Percentiles rank a stretch among this genome's conserved stretches.
These are phyloP conservation scores for Vespertilio murinus DNA, from an alignment of 2,797 vertebrate genomes.

Conservation along the genomic window DNA sequence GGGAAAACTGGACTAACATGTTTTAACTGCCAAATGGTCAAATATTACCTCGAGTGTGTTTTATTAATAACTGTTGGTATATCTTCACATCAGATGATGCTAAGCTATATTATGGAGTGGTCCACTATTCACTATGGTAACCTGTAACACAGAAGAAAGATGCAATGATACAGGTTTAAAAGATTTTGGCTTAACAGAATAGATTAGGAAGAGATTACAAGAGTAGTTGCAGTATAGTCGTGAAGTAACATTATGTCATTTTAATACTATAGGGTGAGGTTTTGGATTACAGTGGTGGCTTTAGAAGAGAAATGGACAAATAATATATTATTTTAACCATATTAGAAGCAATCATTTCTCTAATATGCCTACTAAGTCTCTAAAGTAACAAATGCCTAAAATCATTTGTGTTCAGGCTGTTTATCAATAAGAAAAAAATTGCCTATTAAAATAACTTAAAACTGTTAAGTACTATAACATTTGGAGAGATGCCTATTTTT, in stretches of 20 bases:
- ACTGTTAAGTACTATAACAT: not conserved
- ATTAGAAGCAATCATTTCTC: constrained; percentile 10
- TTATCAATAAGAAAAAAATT: not conserved
- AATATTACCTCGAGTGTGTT: not conserved
- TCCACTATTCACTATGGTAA: not conserved
- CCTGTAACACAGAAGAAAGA: not conserved
- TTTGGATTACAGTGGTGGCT: not conserved
- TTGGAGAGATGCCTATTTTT: not conserved
- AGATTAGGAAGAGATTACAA: not conserved
- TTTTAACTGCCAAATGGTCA: constrained; percentile 12
- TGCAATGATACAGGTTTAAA: not conserved
- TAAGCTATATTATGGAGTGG: not conserved
- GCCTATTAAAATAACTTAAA: not conserved
- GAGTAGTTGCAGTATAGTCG: not conserved
- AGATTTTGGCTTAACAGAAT: not conserved
- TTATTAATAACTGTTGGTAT: not conserved
- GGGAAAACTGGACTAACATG: not conserved
- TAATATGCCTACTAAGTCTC: not conserved
- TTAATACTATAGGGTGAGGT: not conserved
- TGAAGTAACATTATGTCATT: not conserved
- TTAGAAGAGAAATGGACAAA: constrained; percentile 12
- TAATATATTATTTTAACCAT: not conserved
- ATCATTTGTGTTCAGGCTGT: not conserved
- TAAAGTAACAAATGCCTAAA: constrained; percentile 1
- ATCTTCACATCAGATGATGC: not conserved